Conservation (phyloP, 2,797 vertebrate genomes). For the Sarcophilus harrisii region DNA sequence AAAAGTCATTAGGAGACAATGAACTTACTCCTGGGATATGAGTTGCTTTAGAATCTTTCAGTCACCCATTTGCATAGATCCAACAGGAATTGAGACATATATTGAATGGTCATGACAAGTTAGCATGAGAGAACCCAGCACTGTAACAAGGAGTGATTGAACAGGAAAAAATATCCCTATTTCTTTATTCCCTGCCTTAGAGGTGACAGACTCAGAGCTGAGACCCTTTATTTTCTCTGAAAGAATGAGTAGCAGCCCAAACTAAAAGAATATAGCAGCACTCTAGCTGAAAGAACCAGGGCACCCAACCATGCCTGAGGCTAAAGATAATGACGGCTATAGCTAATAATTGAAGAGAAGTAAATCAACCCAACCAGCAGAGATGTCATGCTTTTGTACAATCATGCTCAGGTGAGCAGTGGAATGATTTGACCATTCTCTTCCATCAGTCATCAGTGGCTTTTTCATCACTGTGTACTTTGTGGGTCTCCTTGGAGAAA, state of each 20-base stretch:
- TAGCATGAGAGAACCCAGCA: not conserved
- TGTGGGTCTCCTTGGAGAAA: not conserved
- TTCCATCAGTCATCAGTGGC: not conserved
- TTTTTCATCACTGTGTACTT: not conserved
- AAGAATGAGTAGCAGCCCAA: not conserved
- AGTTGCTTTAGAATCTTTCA: not conserved
- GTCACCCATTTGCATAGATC: not conserved
- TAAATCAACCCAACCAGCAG: not conserved
- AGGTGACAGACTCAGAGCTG: not conserved
- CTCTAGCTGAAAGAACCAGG: not conserved
- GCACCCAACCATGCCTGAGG: not conserved
- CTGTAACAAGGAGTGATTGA: not conserved
- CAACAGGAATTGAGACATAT: not conserved
- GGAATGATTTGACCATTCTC: not conserved
- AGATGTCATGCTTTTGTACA: not conserved
- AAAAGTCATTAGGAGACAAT: not conserved
- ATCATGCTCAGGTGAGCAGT: not conserved
- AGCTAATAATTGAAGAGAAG: not conserved
- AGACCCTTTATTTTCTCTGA: not conserved
- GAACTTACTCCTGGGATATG: not conserved
- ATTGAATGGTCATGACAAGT: not conserved
- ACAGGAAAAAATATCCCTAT: not conserved
- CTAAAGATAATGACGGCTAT: not conserved
- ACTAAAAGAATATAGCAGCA: not conserved
- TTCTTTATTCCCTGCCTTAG: not conserved